A percentile compares a stretch with the other conserved stretches of the same genome.
phyloP scores from a whole-genome alignment of 2,113 vertebrate genomes.

The Mohoua ochrocephala region DNA sequence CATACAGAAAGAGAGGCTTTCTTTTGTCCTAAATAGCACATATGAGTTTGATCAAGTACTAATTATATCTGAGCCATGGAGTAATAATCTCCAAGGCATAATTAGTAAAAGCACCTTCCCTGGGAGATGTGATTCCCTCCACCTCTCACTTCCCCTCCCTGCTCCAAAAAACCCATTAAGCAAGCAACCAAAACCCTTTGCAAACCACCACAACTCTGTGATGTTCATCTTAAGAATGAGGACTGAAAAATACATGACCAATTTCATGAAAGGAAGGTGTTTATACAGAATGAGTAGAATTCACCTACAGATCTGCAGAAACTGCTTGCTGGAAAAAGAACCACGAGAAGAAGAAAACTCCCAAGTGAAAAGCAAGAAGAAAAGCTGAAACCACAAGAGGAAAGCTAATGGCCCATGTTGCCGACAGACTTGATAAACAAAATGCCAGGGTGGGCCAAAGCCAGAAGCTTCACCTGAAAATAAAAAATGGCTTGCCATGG shows the following conservation, averaged over 20 bases:
- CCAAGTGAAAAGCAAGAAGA: background rate
- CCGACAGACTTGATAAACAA: background rate
- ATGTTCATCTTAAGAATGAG: background rate
- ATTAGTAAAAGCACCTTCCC: background rate
- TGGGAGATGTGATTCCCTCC: background rate
- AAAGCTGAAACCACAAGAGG: background rate
- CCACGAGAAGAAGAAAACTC: background rate
- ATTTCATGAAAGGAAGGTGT: background rate
- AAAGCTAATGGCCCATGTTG: background rate
- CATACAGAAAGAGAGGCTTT: background rate
- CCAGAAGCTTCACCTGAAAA: background rate
- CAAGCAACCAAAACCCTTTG: background rate
- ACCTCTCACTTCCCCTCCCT: background rate
- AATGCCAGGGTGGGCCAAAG: background rate
- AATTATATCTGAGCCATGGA: background rate
- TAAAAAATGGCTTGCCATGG: background rate
- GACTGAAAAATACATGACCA: background rate
- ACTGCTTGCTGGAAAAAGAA: background rate
- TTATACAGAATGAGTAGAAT: background rate
- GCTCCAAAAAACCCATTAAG: background rate
- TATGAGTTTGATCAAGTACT: background rate
- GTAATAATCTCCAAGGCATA: background rate
- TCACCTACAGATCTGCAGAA: background rate
- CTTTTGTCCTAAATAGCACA: background rate
- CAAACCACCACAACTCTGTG: background rate